Conservation (phyloP, 1,140 invertebrate genomes). For the Lepidurus apus region DNA sequence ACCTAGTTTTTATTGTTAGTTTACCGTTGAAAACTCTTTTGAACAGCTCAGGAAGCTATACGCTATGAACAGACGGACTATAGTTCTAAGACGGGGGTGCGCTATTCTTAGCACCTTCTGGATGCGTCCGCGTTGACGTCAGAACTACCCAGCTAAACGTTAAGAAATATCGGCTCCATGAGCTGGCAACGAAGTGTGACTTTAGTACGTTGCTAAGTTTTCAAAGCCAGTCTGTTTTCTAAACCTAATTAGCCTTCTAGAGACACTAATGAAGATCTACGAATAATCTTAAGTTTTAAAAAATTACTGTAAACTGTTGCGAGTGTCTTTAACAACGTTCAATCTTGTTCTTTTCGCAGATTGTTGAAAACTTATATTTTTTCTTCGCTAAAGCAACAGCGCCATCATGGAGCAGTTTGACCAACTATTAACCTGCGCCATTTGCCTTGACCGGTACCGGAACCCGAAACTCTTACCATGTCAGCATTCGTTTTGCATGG, state of each 20-base stretch:
- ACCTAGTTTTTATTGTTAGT: neutral
- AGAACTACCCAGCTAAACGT: neutral
- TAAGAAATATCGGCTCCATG: neutral
- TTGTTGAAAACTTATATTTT: neutral
- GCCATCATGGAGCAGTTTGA: conserved; percentile 89
- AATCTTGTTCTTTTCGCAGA: neutral
- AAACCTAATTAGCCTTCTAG: neutral
- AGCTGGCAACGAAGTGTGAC: neutral
- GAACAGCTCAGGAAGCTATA: neutral
- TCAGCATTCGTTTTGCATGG: conserved; percentile 99
- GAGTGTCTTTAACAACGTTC: neutral
- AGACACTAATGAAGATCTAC: neutral
- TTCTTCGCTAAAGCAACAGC: neutral
- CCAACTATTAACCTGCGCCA: conserved; percentile 93
- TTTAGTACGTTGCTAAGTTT: neutral
- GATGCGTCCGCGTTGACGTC: conserved; percentile 6
- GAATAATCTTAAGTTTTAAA: too few species aligned
- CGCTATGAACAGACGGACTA: neutral
- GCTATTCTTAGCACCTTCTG: neutral
- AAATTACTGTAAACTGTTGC: too few species aligned
- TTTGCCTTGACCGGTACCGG: conserved; percentile 93
- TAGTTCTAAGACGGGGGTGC: conserved; percentile 10
- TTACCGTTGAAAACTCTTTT: neutral
- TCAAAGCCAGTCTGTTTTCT: neutral
- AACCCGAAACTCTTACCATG: conserved; percentile 97